Evolutionary conservation across 2,113 vertebrate genomes (phyloP).

Genomic region (Cyanoliseus patagonus): DNA sequence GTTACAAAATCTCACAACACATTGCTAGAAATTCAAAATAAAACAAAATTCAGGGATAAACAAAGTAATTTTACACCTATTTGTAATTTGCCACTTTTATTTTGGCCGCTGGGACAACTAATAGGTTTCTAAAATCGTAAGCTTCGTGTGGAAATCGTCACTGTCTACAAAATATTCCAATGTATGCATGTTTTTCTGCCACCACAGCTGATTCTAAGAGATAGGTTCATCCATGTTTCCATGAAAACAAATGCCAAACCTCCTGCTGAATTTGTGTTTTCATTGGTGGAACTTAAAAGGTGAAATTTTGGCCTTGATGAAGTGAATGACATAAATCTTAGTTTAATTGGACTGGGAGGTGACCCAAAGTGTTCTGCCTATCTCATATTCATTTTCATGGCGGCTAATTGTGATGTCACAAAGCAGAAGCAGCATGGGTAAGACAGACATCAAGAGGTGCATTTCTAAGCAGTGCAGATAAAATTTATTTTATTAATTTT

Average conservation of each 20-base stretch:
- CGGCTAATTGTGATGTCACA: background rate
- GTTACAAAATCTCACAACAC: background rate
- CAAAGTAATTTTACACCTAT: background rate
- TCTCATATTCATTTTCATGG: background rate
- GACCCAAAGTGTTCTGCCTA: background rate
- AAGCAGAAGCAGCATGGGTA: background rate
- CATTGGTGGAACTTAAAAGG: background rate
- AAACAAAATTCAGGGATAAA: background rate
- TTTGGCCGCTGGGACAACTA: background rate
- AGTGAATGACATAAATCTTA: background rate
- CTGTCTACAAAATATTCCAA: background rate
- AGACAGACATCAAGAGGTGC: background rate
- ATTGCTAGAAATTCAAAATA: background rate
- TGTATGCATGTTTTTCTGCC: background rate
- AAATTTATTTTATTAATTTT: constrained; percentile 4
- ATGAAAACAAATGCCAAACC: background rate
- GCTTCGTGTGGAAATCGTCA: background rate
- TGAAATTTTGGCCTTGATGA: background rate
- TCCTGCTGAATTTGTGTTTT: background rate
- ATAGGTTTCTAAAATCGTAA: background rate
- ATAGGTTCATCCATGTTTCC: background rate
- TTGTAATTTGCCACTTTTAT: background rate
- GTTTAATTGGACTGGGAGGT: background rate
- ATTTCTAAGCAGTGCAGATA: background rate
- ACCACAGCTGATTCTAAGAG: background rate